Evolutionary conservation across 2,888 invertebrate species (phyloP), one percentile per base, ranked within the genome.

Genomic region (Poecilobothrus nobilitatus): DNA sequence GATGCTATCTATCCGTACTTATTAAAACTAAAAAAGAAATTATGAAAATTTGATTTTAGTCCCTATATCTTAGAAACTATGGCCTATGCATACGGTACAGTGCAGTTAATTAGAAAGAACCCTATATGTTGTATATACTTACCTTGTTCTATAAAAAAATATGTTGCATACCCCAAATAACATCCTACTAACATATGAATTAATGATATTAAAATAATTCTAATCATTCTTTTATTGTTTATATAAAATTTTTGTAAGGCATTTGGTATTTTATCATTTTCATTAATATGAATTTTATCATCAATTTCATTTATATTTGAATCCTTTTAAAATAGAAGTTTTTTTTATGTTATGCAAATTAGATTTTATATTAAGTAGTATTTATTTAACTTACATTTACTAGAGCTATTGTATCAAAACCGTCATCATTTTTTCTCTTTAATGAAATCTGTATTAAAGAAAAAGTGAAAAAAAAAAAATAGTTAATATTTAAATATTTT

Each of bases 91-190:
- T n/a, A n/a, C n/a, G n/a, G n/a, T n/a, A n/a, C n/a, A n/a, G n/a
- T n/a, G n/a, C n/a, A n/a, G n/a, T n/a, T n/a, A n/a, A n/a, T n/a
- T n/a, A n/a, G 5, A 34, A 34, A 34, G 34, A 7, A 5, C 34
- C 34, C 34, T 34, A 5, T 8, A 5, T 34, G 8, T 34, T 34
- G 8, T 4, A 18, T 15, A 12, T 21, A 74, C 77, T 73, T 71
- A 81, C 81, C 74, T 61, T 76, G 20, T 27, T 77, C 73, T 1
- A 76, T 67, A 68, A 78, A 80, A 70, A 76, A 75, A 69, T 80
- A 76, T 8, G 79, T 78, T 18, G 81, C 80, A 74, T 77, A 81
- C 34, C 75, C 76, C 61, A 81, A 81, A 73, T 79, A 81, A 1
- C 70, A 73, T 0, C 76, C 74, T 5, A 80, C 75, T 2, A 71